These are phyloP conservation scores for Gasterosteus aculeatus DNA, from an alignment of 2,113 vertebrate genomes.

Conservation along the genomic window DNA sequence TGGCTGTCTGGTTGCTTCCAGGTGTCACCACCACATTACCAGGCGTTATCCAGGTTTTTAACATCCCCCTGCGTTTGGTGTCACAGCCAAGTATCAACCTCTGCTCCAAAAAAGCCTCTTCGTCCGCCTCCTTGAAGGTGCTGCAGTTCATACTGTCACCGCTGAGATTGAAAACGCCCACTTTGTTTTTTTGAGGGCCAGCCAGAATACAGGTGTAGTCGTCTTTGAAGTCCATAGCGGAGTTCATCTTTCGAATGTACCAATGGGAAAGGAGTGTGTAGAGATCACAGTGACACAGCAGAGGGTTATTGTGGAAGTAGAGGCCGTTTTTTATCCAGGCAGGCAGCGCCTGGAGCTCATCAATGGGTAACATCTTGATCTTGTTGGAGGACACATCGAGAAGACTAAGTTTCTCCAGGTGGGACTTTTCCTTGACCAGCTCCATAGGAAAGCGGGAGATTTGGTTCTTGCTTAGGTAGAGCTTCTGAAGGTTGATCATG, in stretches of 20 bases:
- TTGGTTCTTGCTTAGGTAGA: slow-evolving; percentile 94
- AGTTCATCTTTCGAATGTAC: slow-evolving; percentile 87
- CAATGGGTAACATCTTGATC: slow-evolving; percentile 84
- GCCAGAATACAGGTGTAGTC: slow-evolving; percentile 83
- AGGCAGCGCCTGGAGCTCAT: slow-evolving; percentile 86
- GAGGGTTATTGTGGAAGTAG: slow-evolving; percentile 92
- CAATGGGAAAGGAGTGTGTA: slow-evolving; percentile 91
- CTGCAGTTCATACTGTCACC: slow-evolving; percentile 90
- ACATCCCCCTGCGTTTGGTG: slow-evolving; percentile 84
- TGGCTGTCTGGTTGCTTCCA: slow-evolving; percentile 82
- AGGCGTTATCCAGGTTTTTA: slow-evolving; percentile 89
- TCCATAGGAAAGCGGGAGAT: slow-evolving; percentile 92
- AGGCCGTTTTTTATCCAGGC: slow-evolving; percentile 93
- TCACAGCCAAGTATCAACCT: slow-evolving; percentile 87
- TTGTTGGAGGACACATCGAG: slow-evolving; percentile 93
- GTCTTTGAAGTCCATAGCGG: slow-evolving; percentile 89
- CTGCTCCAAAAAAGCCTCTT: slow-evolving; percentile 89
- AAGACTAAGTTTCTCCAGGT: slow-evolving; percentile 85
- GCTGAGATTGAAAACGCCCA: slow-evolving; percentile 82
- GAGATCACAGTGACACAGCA: slow-evolving; percentile 88
- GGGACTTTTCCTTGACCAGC: slow-evolving; percentile 87
- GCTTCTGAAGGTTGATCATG: slow-evolving; percentile 88
- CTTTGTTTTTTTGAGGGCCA: slow-evolving; percentile 53
- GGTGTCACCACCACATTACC: slow-evolving; percentile 77
- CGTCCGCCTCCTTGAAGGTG: slow-evolving; percentile 84